Evolutionary conservation across 2,113 vertebrate genomes (phyloP).

Genomic region (Morphnarchus princeps): DNA sequence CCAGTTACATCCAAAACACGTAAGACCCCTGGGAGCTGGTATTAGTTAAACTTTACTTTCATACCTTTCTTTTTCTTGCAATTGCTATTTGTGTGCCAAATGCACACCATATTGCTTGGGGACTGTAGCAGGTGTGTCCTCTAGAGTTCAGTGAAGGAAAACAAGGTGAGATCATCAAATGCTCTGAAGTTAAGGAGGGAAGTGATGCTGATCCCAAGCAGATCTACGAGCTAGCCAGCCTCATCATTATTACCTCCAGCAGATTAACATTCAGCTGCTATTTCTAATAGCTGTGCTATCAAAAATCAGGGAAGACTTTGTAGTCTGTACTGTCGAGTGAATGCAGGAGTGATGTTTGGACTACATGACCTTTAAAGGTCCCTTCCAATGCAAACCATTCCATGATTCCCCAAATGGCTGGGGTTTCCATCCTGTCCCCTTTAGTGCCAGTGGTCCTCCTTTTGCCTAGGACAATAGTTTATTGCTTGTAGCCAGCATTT

Average conservation of each 20-base stretch:
- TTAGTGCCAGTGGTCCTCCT: not conserved
- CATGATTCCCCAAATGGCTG: not conserved
- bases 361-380: not conserved
- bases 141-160: not conserved
- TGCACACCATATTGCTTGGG: not conserved
- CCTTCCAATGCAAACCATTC: not conserved
- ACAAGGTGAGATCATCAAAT: not conserved
- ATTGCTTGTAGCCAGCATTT: not conserved
- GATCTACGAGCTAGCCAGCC: not conserved
- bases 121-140: not conserved
- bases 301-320: not conserved
- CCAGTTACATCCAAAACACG: not conserved
- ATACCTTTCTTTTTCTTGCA: not conserved
- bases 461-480: not conserved
- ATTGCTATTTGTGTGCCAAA: not conserved
- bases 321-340: not conserved
- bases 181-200: not conserved
- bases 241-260: not conserved
- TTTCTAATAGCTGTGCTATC: not conserved
- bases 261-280: not conserved
- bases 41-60: slow-evolving; percentile 21
- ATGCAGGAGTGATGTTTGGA: not conserved
- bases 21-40: not conserved
- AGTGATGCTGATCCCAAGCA: not conserved
- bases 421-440: not conserved